These are phyloP conservation scores for Ypsolopha sequella DNA, from an alignment of 2,888 invertebrate genomes.

Conservation along the genomic window DNA sequence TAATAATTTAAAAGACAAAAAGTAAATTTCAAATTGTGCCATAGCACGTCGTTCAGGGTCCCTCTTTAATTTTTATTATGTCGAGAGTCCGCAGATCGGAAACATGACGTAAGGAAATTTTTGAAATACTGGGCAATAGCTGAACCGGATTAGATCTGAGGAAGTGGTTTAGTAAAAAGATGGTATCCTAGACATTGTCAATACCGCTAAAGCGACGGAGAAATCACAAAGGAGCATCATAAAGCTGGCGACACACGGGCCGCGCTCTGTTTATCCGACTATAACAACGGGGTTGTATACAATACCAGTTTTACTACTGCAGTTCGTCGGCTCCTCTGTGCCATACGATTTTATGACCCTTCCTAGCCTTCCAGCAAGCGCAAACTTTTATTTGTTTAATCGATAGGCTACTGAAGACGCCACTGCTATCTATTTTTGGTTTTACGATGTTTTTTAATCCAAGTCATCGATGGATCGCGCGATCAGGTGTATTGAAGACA, in stretches of 20 bases:
- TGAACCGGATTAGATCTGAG: too few species aligned
- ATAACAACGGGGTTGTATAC: slow-evolving; percentile 65
- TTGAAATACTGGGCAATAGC: too few species aligned
- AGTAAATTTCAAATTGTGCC: too few species aligned
- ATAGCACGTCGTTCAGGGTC: too few species aligned
- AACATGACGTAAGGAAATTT: too few species aligned
- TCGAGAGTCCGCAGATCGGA: too few species aligned
- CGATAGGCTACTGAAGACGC: slow-evolving; percentile 61
- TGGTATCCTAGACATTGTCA: too few species aligned
- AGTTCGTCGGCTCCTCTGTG: slow-evolving; percentile 64
- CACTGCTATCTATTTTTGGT: slow-evolving; percentile 51
- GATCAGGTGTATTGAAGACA: slow-evolving; percentile 52
- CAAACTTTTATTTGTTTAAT: slow-evolving; percentile 65
- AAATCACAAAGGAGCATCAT: slow-evolving; percentile 57
- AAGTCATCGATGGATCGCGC: slow-evolving; percentile 37
- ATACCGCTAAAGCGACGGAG: too few species aligned
- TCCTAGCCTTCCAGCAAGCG: slow-evolving; percentile 19
- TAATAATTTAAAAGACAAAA: too few species aligned
- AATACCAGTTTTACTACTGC: slow-evolving; percentile 64
- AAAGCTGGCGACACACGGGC: slow-evolving; percentile 64
- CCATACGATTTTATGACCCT: slow-evolving; percentile 66
- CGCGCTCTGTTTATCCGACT: slow-evolving; percentile 59
- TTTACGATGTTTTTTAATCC: slow-evolving; percentile 56
- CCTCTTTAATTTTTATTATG: too few species aligned
- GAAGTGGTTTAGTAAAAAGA: too few species aligned